Evolutionary conservation across 2,113 vertebrate genomes (phyloP), one percentile per base, ranked within the genome.

Genomic region (Phrynosoma blainvillii): DNA sequence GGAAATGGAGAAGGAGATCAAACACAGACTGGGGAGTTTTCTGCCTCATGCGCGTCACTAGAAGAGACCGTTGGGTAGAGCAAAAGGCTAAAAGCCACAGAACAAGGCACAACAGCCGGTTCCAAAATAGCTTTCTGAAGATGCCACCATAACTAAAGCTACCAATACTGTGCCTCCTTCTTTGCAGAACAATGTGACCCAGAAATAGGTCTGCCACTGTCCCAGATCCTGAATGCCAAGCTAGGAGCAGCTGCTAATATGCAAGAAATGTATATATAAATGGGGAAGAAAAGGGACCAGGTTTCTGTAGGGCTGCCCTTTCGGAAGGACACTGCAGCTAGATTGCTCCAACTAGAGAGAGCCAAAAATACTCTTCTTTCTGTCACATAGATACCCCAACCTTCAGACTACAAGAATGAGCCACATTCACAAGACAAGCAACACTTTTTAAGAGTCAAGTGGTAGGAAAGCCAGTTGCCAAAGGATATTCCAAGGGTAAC

Each of bases 321-420:
- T 18, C 93, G 82, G 92, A 93, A 97, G 95, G 96, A 95, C 95
- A 94, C 93, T 95, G 96, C 96, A 94, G 95, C 93, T 90, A 93
- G 93, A 86, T 0, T 56, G 93, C 90, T 89, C 81, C 16, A 90
- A 88, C 73, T 84, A 89, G 82, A 85, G 0, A 2, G 73, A 79
- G 16, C 0, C 74, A 68, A 84, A 70, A 8, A 25, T 32, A 54
- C 5, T 20, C n/a, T 27, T 18, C 36, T 30, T 36, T 27, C 47
- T 62, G 12, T 12, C 47, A 47, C 7, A 20, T 59, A 36, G 52
- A 13, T 23, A 40, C 36, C 36, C 73, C 5, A 23, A 25, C 56
- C 36, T 30, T n/a, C 68, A 54, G 27, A 6, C 27, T 5, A 36
- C 84, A 77, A 79, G 16, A 71, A 76, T 5, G 73, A 23, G 65